Evolutionary conservation across 1,140 invertebrate species (phyloP), one percentile per base, ranked within the genome.

Genomic region (Brachionus koreanus): DNA sequence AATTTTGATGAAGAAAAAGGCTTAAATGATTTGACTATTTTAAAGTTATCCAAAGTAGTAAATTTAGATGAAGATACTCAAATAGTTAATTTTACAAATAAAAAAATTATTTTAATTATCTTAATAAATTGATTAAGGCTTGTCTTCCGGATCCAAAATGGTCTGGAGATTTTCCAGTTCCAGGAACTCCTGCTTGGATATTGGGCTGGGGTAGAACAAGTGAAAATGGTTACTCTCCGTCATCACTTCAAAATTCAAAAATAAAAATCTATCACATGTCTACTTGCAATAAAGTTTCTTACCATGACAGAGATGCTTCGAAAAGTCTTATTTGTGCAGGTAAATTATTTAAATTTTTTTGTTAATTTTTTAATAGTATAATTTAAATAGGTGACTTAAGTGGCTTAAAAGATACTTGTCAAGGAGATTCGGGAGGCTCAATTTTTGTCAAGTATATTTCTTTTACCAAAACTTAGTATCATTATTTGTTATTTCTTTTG

Each of bases 341-440:
- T 75, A 52, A 33, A 16, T 0, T 33, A 7, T 9, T n/a, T 37
- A 69, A 37, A 69, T 39, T 7, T 43, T 43, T 37, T 33, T 37
- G 6, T 39, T 4, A n/a, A 13, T n/a, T 16, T 2, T 9, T 69
- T 75, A 46, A 43, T 37, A 6, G 43, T 37, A n/a, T 12, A 5
- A 13, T 25, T 42, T 12, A 29, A 37, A 16, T n/a, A 75, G 72
- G 76, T 19, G 76, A 61, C n/a, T 13, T 79, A 16, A 61, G 19
- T 35, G 76, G 49, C 12, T 23, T 12, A 10, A 57, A 35, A 61
- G 76, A 79, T 43, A 61, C 76, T 4, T 79, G 76, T 12, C 76
- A 79, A 61, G 76, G 76, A 12, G 76, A 79, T 43, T 79, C 76
- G 23, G 76, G 76, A 13, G 76, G 76, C 0, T 65, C 76, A 23